These are phyloP conservation scores for Aromia moschata DNA, from an alignment of 2,888 invertebrate species.

Conservation along the genomic window DNA sequence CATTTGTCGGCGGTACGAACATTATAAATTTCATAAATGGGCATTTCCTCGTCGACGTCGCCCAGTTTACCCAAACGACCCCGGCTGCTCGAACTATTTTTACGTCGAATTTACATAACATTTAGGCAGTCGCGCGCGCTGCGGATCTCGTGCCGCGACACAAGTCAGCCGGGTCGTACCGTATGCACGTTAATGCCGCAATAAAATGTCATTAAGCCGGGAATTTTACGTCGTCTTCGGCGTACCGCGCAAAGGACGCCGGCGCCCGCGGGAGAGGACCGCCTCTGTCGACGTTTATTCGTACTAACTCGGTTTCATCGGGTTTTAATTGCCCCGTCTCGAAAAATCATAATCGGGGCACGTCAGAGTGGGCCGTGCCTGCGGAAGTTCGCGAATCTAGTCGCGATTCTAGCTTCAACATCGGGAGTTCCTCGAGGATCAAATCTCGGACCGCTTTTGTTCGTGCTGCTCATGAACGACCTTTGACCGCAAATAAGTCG, in stretches of 20 bases:
- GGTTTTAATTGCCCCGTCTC: background rate
- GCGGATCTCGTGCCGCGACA: background rate
- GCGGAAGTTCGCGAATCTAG: too few species aligned
- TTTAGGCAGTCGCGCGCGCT: slow-evolving; percentile 23
- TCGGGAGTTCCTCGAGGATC: too few species aligned
- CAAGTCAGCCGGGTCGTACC: slow-evolving; percentile 11
- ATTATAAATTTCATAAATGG: slow-evolving; percentile 32
- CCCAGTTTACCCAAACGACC: slow-evolving; percentile 19
- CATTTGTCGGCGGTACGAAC: too few species aligned
- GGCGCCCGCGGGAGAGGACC: slow-evolving; percentile 5
- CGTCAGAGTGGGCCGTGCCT: background rate
- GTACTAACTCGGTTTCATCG: slow-evolving; percentile 2
- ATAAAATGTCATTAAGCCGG: slow-evolving; percentile 18
- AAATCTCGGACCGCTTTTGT: too few species aligned
- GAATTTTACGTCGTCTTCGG: slow-evolving; percentile 8
- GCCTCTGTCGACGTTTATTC: background rate
- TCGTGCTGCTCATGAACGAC: too few species aligned
- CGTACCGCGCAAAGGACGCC: slow-evolving; percentile 3
- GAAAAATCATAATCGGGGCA: background rate
- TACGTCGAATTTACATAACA: slow-evolving; percentile 38
- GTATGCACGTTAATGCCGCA: slow-evolving; percentile 15
- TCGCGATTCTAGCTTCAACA: too few species aligned
- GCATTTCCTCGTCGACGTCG: slow-evolving; percentile 18
- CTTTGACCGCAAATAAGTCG: too few species aligned
- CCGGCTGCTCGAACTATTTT: slow-evolving; percentile 28